phyloP scores from a whole-genome alignment of 2,113 vertebrate species.

The Leptodactylus fuscus region DNA sequence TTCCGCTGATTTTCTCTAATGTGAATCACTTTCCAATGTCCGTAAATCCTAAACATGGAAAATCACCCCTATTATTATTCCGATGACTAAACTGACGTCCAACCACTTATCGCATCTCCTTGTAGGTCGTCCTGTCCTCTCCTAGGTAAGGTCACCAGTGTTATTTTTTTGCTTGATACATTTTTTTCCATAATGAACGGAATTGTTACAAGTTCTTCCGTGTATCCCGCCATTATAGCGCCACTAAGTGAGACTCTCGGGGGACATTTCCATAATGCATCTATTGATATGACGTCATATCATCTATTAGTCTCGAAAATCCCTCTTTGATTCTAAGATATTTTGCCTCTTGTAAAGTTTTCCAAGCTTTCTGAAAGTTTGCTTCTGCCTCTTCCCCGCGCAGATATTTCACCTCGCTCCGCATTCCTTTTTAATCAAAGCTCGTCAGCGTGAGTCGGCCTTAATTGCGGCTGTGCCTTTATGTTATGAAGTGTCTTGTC shows the following conservation, averaged over 20 bases:
- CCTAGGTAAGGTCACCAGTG: not conserved
- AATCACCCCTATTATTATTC: not conserved
- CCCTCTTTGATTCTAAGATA: not conserved
- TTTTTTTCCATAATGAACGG: no score
- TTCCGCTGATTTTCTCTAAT: no score
- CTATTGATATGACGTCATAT: not conserved
- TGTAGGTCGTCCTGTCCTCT: not conserved
- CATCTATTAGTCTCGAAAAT: not conserved
- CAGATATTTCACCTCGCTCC: not conserved
- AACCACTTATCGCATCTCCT: not conserved
- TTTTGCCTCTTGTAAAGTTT: conserved; percentile 32
- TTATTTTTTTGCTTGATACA: no score
- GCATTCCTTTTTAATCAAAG: conserved; percentile 58
- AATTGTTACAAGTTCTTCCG: no score
- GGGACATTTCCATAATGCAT: no score
- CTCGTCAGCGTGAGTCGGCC: conserved; percentile 67
- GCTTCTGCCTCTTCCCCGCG: conserved; percentile 37
- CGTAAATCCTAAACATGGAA: no score
- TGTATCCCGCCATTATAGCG: no score
- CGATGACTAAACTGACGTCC: not conserved
- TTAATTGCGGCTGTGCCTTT: conserved; percentile 69
- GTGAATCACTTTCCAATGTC: no score
- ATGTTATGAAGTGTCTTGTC: conserved; percentile 66
- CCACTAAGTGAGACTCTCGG: no score
- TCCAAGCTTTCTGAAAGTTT: conserved; percentile 14